Evolutionary conservation across 2,888 invertebrate species (phyloP).

Genomic region (Silvanus unidentatus): DNA sequence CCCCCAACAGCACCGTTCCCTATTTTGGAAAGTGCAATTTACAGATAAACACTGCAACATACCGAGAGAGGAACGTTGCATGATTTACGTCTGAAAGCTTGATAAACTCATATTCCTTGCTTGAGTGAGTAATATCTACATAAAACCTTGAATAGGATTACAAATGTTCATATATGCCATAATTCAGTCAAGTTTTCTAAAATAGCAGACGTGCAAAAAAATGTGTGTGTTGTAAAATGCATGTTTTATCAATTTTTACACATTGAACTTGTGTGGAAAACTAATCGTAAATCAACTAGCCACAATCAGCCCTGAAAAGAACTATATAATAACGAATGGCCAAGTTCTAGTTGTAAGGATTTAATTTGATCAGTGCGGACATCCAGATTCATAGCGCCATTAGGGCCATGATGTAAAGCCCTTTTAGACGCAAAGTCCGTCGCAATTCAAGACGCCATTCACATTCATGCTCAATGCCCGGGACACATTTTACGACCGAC

Average conservation of each 20-base stretch:
- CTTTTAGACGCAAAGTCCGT: slow-evolving; percentile 41
- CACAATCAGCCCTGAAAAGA: slow-evolving; percentile 35
- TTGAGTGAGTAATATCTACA: slow-evolving; percentile 50
- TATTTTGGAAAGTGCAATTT: slow-evolving; percentile 58
- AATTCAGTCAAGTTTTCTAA: slow-evolving; percentile 41
- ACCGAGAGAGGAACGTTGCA: slow-evolving; percentile 31
- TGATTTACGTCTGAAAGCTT: slow-evolving; percentile 67
- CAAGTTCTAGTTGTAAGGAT: slow-evolving; percentile 44
- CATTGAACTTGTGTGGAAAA: no score
- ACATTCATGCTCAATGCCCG: slow-evolving; percentile 18
- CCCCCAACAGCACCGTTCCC: slow-evolving; percentile 6
- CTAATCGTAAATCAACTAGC: slow-evolving; percentile 26
- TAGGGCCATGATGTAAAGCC: slow-evolving; percentile 47
- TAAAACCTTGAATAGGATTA: slow-evolving; percentile 50
- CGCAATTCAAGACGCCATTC: slow-evolving; percentile 32
- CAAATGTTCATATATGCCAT: slow-evolving; percentile 48
- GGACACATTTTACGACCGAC: no score
- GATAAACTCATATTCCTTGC: slow-evolving; percentile 49
- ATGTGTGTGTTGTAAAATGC: not conserved
- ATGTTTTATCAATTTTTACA: no score
- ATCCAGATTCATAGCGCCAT: slow-evolving; percentile 50
- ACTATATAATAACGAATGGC: slow-evolving; percentile 33
- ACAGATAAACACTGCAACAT: slow-evolving; percentile 55
- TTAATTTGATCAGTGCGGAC: slow-evolving; percentile 50
- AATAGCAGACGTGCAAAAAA: not conserved